A percentile compares a stretch with the other conserved stretches of the same genome.
phyloP scores from a whole-genome alignment of 2,113 vertebrate species.

The Pipra filicauda region DNA sequence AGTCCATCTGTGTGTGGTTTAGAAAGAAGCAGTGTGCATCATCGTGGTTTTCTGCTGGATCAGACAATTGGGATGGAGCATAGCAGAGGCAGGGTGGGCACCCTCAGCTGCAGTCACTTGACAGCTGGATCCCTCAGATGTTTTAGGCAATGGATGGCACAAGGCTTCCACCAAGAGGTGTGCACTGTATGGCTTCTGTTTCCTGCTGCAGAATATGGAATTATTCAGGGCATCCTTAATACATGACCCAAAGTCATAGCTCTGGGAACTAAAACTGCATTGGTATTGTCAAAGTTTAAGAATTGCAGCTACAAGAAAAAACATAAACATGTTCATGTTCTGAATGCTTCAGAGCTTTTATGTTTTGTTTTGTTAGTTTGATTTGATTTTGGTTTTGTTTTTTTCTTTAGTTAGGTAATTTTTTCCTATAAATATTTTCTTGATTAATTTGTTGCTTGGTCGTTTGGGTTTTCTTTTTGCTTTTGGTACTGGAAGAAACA shows the following conservation, averaged over 20 bases:
- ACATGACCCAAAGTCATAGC: neutral
- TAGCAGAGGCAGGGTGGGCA: neutral
- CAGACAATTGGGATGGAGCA: neutral
- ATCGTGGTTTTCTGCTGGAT: neutral
- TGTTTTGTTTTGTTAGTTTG: neutral
- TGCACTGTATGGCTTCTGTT: neutral
- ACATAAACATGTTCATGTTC: neutral
- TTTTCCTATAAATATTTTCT: neutral
- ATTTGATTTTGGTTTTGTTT: neutral
- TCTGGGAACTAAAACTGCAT: neutral
- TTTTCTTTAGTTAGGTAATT: neutral
- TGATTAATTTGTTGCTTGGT: neutral
- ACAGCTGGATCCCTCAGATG: neutral
- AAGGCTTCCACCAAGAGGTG: neutral
- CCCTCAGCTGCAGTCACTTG: neutral
- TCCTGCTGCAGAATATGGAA: neutral
- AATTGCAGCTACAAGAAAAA: neutral
- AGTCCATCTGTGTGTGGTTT: neutral
- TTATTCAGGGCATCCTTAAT: neutral
- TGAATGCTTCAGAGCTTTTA: neutral
- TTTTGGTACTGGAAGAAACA: neutral
- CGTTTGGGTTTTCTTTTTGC: no score
- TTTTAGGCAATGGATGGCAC: neutral
- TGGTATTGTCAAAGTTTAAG: no score
- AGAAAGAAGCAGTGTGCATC: neutral